These are phyloP conservation scores for Channa maculata DNA, from an alignment of 2,113 vertebrate genomes.

Conservation along the genomic window DNA sequence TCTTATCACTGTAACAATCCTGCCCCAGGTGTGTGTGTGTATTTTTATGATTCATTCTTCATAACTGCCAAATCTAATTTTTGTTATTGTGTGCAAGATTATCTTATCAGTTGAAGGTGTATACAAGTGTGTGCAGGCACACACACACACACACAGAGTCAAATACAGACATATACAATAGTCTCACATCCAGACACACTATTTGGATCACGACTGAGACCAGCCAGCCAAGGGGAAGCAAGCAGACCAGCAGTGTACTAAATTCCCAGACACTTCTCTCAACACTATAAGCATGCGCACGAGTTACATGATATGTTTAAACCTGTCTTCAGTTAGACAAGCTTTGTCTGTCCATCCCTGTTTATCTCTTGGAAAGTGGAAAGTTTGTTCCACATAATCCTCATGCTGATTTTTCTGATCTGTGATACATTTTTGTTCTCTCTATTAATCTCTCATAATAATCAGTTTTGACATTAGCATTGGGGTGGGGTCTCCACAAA, in stretches of 20 bases:
- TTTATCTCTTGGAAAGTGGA: neutral
- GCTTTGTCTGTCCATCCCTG: conserved; percentile 23
- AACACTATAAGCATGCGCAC: conserved; percentile 33
- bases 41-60: conserved; percentile 59
- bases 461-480: too few relatives aligned
- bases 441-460: neutral
- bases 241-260: conserved; percentile 23
- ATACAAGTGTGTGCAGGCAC: conserved; percentile 18
- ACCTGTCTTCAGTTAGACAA: conserved; percentile 46
- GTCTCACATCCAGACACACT: conserved; percentile 29
- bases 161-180: conserved; percentile 1
- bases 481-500: too few relatives aligned
- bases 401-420: neutral
- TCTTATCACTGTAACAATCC: conserved; percentile 47
- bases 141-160: neutral
- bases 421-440: neutral
- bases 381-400: neutral
- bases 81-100: conserved; percentile 43
- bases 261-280: conserved; percentile 57
- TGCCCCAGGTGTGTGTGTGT: conserved; percentile 50
- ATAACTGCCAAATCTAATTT: conserved; percentile 63
- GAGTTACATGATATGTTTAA: conserved; percentile 43
- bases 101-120: conserved; percentile 46
- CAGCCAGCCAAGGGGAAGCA: conserved; percentile 39
- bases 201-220: conserved; percentile 43